Evolutionary conservation across 2,113 vertebrate species (phyloP), one percentile per base, ranked within the genome.

Genomic region (Prochilodus magdalenae): DNA sequence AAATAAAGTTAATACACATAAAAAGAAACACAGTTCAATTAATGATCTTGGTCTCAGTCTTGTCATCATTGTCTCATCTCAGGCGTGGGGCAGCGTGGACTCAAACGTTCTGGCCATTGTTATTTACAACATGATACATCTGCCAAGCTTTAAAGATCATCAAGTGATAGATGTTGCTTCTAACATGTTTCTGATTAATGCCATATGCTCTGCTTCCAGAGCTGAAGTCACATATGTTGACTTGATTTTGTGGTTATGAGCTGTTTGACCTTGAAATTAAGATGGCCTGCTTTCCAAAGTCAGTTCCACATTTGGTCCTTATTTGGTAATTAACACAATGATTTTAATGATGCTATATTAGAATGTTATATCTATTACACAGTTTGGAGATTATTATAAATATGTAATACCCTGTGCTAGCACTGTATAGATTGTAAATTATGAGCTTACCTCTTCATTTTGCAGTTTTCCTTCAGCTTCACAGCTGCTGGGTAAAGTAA

Each of bases 161-260:
- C n/a, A n/a, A n/a, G n/a, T n/a, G 4, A n/a, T 0, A 3, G 20
- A n/a, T 24, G 29, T 14, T 26, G 14, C 20, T n/a, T 6, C 12
- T 51, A 11, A 29, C 29, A 10, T 5, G 15, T 7, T 16, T 59
- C 5, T 13, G 29, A 66, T 49, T 47, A 75, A 22, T 20, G 16
- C 53, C 55, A 30, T n/a, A 24, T 40, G 27, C n/a, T 57, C 16
- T 59, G 51, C 77, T 79, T 65, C 65, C n/a, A 69, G 27, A 65
- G 40, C 27, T 77, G 24, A 66, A 66, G 20, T 4, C 44, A 44
- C 1, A 27, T 69, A 27, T 36, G 27, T 15, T 65, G 27, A 20
- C 14, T 10, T 71, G 66, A 72, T 79, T 59, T 59, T 60, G 16
- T 77, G 30, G 49, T 44, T 44, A 30, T 72, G 8, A 49, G 40